Evolutionary conservation across 2,113 vertebrate genomes (phyloP).

Genomic region (Galbula dea): DNA sequence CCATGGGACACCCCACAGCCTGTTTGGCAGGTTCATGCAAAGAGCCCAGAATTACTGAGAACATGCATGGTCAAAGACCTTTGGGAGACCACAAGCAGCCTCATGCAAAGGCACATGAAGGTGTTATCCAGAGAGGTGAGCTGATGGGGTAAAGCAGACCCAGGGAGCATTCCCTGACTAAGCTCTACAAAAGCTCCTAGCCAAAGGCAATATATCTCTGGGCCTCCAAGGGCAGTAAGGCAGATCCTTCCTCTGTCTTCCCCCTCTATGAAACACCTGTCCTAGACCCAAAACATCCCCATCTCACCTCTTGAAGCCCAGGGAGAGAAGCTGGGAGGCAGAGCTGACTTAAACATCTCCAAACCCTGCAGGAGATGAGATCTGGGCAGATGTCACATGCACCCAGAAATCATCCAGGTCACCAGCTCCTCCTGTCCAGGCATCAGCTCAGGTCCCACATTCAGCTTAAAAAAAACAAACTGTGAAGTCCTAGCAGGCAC

Average conservation of each 20-base stretch:
- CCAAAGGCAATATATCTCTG: accelerated
- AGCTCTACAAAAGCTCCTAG: neutral
- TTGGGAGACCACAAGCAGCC: neutral
- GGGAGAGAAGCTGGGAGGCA: neutral
- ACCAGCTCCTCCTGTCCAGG: neutral
- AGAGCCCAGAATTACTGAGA: neutral
- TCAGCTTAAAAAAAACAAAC: neutral
- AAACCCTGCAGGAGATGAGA: neutral
- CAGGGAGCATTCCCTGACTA: neutral
- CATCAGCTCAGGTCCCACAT: neutral
- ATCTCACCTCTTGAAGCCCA: neutral
- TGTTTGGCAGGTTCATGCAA: neutral
- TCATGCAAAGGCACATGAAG: neutral
- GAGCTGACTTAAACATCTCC: neutral
- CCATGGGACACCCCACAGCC: neutral
- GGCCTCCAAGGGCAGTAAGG: neutral
- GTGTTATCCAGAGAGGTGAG: neutral
- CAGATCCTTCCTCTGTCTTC: neutral
- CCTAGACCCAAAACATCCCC: neutral
- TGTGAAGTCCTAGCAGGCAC: neutral
- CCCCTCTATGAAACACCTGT: neutral
- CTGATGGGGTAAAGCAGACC: neutral
- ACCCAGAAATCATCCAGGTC: neutral
- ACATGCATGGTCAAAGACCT: neutral
- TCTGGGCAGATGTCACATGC: neutral